Percentiles rank a stretch among this genome's conserved stretches.
These are phyloP conservation scores for Desoria tigrina DNA, from an alignment of 2,888 invertebrate species.

Conservation along the genomic window DNA sequence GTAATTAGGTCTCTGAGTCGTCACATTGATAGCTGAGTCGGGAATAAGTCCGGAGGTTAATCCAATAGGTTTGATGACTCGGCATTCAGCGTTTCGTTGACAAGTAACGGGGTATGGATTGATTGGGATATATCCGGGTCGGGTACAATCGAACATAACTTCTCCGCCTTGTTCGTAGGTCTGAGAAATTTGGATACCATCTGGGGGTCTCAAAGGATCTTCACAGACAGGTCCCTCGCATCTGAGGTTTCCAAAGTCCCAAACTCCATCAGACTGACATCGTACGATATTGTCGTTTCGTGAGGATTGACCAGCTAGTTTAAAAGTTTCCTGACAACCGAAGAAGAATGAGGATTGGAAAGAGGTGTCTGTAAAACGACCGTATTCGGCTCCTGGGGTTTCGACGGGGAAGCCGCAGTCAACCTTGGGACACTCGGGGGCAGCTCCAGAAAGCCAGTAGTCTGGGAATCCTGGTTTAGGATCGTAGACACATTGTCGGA, in stretches of 20 bases:
- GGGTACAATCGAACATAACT: conserved; percentile 83
- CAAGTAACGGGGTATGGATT: conserved; percentile 88
- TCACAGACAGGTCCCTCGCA: conserved; percentile 97
- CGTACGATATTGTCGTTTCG: conserved; percentile 88
- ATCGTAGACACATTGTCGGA: conserved; percentile 94
- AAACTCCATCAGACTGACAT: conserved; percentile 87
- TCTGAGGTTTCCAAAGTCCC: conserved; percentile 94
- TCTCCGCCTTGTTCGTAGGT: conserved; percentile 74
- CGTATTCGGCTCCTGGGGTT: conserved; percentile 91
- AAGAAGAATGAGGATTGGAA: conserved; percentile 93
- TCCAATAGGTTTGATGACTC: conserved; percentile 86
- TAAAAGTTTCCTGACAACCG: conserved; percentile 93
- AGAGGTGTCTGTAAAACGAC: conserved; percentile 80
- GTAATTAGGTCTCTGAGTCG: conserved; percentile 85
- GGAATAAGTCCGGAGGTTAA: conserved; percentile 88
- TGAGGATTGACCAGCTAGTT: conserved; percentile 86
- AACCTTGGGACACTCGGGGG: conserved; percentile 81
- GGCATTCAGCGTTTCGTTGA: conserved; percentile 88
- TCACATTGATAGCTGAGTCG: conserved; percentile 91
- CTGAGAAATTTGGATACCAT: conserved; percentile 79
- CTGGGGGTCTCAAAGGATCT: conserved; percentile 91
- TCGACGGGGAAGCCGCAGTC: conserved; percentile 90
- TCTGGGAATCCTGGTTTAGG: conserved; percentile 86
- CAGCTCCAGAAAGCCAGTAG: conserved; percentile 84
- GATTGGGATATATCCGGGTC: conserved; percentile 89